Evolutionary conservation across 2,797 vertebrate genomes (phyloP).

Genomic region (Pantherophis alleghaniensis): DNA sequence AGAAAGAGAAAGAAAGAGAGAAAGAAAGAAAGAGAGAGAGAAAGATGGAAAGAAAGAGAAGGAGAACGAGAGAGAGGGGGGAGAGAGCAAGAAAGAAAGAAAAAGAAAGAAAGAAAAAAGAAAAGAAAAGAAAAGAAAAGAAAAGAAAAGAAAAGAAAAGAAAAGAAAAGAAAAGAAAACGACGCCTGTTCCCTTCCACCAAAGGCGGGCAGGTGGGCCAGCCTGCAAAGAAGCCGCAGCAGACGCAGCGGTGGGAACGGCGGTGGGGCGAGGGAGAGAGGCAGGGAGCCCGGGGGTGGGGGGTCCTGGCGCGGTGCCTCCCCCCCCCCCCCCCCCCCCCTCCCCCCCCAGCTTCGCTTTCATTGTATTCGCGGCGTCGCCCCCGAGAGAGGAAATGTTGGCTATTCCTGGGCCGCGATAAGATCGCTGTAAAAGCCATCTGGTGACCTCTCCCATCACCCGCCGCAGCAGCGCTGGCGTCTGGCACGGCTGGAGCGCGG

Average conservation of each 20-base stretch:
- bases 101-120: no score
- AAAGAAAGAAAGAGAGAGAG: no score
- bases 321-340: fast-evolving
- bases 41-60: no score
- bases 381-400: conserved; percentile 53
- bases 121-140: no score
- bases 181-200: background rate
- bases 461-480: conserved; percentile 49
- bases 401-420: conserved; percentile 67
- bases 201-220: background rate
- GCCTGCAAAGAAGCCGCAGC: background rate
- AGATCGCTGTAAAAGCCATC: conserved; percentile 37
- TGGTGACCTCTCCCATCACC: conserved; percentile 52
- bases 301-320: background rate
- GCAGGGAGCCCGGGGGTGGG: background rate
- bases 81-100: no score
- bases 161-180: background rate
- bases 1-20: no score
- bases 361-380: fast-evolving
- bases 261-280: background rate
- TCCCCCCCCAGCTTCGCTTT: background rate
- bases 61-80: no score
- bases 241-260: background rate
- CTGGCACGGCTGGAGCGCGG: conserved; percentile 45
- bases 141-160: no score